These are phyloP conservation scores for Syngnathus acus DNA, from an alignment of 2,797 vertebrate species.

Conservation along the genomic window DNA sequence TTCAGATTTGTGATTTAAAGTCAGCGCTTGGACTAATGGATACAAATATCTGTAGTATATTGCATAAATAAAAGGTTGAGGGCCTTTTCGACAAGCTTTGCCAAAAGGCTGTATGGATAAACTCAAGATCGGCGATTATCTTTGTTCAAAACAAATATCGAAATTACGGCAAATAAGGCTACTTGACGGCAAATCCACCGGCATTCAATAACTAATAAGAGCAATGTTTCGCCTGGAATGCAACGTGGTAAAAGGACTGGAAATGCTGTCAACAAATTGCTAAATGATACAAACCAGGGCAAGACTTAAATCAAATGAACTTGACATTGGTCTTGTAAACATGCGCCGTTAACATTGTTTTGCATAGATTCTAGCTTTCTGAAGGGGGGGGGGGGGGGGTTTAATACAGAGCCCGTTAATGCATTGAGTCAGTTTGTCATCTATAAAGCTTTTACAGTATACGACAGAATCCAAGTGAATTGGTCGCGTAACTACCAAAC, in stretches of 20 bases:
- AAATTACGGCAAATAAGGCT: background rate
- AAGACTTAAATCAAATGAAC: background rate
- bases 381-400: too few relatives aligned
- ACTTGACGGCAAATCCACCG: background rate
- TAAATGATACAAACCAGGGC: background rate
- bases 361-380: slow-evolving; percentile 4
- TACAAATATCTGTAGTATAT: background rate
- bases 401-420: background rate
- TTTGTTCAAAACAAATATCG: background rate
- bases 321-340: slow-evolving; percentile 2
- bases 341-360: background rate
- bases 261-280: background rate
- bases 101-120: background rate
- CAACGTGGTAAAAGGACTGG: background rate
- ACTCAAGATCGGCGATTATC: too few relatives aligned
- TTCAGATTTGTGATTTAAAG: background rate
- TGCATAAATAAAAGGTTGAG: background rate
- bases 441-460: slow-evolving; percentile 6
- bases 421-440: background rate
- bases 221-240: background rate
- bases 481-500: background rate
- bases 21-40: background rate
- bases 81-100: background rate
- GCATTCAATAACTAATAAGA: background rate
- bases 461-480: background rate